Evolutionary conservation across 2,797 vertebrate genomes (phyloP).

Genomic region (Phataginus tricuspis): DNA sequence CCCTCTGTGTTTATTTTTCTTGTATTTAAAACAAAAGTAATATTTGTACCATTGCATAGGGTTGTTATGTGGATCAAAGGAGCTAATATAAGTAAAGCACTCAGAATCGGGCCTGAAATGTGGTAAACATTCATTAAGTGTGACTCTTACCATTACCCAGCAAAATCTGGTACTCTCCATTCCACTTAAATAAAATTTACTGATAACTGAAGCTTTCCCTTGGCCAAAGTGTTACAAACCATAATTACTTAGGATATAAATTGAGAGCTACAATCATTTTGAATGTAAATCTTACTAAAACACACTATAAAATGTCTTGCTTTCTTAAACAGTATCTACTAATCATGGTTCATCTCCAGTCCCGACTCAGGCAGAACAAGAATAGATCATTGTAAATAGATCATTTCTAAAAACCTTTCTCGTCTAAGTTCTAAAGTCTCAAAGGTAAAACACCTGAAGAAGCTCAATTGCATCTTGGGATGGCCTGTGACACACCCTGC

Average conservation of each 20-base stretch:
- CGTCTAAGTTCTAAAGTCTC: constrained; percentile 14
- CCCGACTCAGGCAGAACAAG: not conserved
- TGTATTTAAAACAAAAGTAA: constrained; percentile 22
- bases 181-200: constrained; percentile 39
- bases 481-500: not conserved
- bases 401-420: not conserved
- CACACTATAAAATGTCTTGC: constrained; percentile 7
- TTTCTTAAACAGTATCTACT: constrained; percentile 31
- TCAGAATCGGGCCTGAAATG: not conserved
- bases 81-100: constrained; percentile 4
- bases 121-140: not conserved
- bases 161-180: constrained; percentile 34
- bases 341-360: constrained; percentile 10
- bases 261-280: constrained; percentile 54
- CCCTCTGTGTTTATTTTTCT: constrained; percentile 9
- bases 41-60: not conserved
- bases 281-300: constrained; percentile 45
- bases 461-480: not conserved
- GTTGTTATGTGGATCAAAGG: not conserved
- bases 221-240: constrained; percentile 47
- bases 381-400: not conserved
- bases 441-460: not conserved
- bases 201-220: constrained; percentile 34
- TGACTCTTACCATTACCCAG: not conserved
- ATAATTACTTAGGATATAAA: constrained; percentile 60